phyloP scores from a whole-genome alignment of 2,113 vertebrate species.

The Felis chaus region DNA sequence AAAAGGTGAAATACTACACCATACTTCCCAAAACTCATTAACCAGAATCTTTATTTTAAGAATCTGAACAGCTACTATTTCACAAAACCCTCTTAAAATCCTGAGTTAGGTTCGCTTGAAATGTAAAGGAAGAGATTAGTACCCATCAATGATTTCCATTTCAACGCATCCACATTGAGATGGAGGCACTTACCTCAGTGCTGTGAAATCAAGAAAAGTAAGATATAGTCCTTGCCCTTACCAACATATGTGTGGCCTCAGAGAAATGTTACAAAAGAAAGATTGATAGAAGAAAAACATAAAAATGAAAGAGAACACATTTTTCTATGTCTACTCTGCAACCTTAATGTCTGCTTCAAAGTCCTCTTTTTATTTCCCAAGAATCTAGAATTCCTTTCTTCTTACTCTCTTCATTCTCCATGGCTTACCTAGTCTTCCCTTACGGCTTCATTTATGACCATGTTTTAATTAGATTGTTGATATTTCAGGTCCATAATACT shows the following conservation, averaged over 20 bases:
- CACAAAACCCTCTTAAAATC: neutral
- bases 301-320: neutral
- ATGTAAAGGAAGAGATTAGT: neutral
- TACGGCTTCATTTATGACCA: neutral
- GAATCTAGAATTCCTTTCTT: neutral
- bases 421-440: neutral
- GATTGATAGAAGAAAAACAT: neutral
- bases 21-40: neutral
- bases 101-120: neutral
- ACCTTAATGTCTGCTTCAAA: neutral
- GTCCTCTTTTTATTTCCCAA: neutral
- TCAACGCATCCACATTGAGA: neutral
- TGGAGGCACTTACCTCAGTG: neutral
- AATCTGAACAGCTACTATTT: neutral
- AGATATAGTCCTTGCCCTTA: neutral
- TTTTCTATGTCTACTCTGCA: neutral
- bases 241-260: neutral
- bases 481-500: neutral
- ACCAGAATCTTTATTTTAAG: neutral
- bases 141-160: neutral
- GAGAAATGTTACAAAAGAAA: neutral
- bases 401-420: neutral
- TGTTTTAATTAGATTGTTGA: neutral
- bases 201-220: neutral
- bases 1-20: neutral